phyloP scores from a whole-genome alignment of 2,888 invertebrate species.

The Tridacna crocea region DNA sequence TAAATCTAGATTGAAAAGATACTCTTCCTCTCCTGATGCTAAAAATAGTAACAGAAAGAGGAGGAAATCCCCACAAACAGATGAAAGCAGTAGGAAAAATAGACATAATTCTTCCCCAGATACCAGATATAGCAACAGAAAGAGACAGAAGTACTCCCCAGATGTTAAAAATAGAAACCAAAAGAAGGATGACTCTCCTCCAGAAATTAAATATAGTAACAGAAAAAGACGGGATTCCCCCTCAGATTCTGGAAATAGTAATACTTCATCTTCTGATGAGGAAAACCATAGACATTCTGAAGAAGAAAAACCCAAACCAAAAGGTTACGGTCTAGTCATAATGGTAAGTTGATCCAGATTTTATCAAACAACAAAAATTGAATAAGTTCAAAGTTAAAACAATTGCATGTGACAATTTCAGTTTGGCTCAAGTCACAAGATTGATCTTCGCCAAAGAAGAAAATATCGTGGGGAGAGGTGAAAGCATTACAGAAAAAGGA shows the following conservation, averaged over 20 bases:
- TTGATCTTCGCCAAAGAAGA: too few relatives aligned
- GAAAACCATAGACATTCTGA: conserved; percentile 23
- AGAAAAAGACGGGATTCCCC: conserved; percentile 2
- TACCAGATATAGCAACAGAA: conserved; percentile 6
- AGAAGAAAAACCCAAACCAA: conserved; percentile 26
- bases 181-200: conserved; percentile 14
- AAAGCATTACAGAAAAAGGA: too few relatives aligned
- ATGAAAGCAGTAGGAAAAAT: neutral
- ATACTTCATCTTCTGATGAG: conserved; percentile 25
- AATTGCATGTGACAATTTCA: too few relatives aligned
- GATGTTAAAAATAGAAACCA: conserved; percentile 20
- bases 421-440: too few relatives aligned
- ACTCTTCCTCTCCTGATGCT: conserved; percentile 20
- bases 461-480: too few relatives aligned
- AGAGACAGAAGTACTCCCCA: conserved; percentile 18
- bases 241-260: conserved; percentile 27
- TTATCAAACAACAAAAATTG: too few relatives aligned
- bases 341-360: conserved; percentile 23
- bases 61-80: neutral
- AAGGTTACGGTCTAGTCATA: conserved; percentile 52
- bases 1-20: neutral
- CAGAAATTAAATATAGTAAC: conserved; percentile 8
- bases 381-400: too few relatives aligned
- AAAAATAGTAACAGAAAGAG: conserved; percentile 6
- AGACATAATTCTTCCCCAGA: conserved; percentile 1